phyloP scores from a whole-genome alignment of 2,888 invertebrate genomes.

The Idaea straminata region DNA sequence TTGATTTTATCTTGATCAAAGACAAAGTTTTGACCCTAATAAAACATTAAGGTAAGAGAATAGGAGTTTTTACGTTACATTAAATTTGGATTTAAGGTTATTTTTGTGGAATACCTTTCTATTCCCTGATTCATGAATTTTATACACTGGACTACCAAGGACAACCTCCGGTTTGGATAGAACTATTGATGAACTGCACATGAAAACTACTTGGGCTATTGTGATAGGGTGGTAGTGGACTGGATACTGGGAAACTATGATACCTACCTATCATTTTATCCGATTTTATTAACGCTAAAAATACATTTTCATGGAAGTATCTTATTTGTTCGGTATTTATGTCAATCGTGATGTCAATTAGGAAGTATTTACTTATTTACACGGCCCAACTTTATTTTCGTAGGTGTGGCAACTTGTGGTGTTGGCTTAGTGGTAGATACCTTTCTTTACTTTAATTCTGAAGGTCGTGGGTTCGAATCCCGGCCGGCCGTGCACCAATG shows the following conservation, averaged over 20 bases:
- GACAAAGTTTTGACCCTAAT: constrained; percentile 23
- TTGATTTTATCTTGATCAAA: constrained; percentile 30
- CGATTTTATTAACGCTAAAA: no score
- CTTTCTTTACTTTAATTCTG: no score
- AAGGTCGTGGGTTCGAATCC: no score
- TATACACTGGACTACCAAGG: no score
- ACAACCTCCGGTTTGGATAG: no score
- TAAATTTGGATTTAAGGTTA: neutral
- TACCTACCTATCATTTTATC: no score
- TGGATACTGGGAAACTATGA: no score
- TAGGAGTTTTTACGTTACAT: constrained; percentile 4
- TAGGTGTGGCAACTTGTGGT: neutral
- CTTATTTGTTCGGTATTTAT: neutral
- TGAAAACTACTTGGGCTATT: no score
- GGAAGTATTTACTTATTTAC: neutral
- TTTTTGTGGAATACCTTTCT: neutral
- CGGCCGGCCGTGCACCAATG: no score
- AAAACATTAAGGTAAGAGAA: constrained; percentile 21
- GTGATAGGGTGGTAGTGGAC: no score
- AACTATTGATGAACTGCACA: no score
- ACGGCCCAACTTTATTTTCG: neutral
- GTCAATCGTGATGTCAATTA: neutral
- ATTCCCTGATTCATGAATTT: neutral
- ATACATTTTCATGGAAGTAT: neutral
- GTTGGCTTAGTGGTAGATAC: no score